Evolutionary conservation across 2,888 invertebrate genomes (phyloP).

Genomic region (Drosophila mimica): DNA sequence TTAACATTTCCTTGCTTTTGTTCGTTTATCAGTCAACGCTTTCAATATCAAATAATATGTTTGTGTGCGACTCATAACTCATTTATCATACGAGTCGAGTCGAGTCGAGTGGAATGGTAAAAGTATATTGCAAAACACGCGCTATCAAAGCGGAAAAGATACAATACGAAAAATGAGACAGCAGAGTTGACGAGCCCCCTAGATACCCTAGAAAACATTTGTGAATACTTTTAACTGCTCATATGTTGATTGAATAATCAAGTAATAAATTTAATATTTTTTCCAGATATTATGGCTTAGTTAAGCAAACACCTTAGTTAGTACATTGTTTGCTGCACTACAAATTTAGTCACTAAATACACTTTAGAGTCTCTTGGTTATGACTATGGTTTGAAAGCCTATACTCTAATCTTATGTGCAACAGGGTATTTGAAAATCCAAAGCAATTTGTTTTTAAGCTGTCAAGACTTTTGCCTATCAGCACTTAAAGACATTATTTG

Average conservation of each 20-base stretch:
- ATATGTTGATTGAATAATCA: not conserved
- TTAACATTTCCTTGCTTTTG: slow-evolving; percentile 32
- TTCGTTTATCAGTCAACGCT: slow-evolving; percentile 53
- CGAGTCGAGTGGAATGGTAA: slow-evolving; percentile 24
- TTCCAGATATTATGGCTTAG: not conserved
- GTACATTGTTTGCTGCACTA: not conserved
- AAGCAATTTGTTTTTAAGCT: slow-evolving; percentile 14
- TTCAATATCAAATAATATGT: slow-evolving; percentile 34
- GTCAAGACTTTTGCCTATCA: slow-evolving; percentile 37
- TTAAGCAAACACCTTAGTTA: not conserved
- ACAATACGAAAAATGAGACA: slow-evolving; percentile 11
- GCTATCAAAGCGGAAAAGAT: slow-evolving; percentile 27
- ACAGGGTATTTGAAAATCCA: not conserved
- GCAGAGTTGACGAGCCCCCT: not conserved
- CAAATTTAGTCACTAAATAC: not conserved
- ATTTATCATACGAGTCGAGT: slow-evolving; percentile 60
- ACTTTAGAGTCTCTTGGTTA: not conserved
- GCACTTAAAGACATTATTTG: slow-evolving; percentile 37
- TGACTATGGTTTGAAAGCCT: not conserved
- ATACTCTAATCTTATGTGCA: not conserved
- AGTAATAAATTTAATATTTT: not conserved
- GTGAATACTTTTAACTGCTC: not conserved
- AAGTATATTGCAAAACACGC: slow-evolving; percentile 61
- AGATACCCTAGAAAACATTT: slow-evolving; percentile 8
- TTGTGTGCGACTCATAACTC: slow-evolving; percentile 39